These are phyloP conservation scores for Andrena minutula DNA, from an alignment of 2,888 invertebrate genomes.

Conservation along the genomic window DNA sequence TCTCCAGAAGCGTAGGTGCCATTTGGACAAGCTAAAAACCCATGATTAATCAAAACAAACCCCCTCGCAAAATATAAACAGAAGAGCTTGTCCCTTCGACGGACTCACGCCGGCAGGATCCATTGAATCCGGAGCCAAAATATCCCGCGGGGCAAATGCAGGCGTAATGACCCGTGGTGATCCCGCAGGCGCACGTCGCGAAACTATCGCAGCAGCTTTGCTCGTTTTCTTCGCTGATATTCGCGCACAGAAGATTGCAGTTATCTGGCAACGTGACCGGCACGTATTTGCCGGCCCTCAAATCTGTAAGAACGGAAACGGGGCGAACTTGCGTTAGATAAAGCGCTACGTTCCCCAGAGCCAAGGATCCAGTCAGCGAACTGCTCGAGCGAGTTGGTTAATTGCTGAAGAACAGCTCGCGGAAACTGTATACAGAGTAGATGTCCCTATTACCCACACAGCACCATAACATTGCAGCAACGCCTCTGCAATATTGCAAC, in stretches of 20 bases:
- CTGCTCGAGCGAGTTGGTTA: not conserved
- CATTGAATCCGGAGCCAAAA: conserved; percentile 88
- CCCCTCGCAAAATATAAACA: too few species aligned
- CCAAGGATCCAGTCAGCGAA: too few species aligned
- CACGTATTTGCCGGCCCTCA: conserved; percentile 87
- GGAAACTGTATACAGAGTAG: too few species aligned
- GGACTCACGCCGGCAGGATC: conserved; percentile 87
- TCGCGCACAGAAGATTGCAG: conserved; percentile 86
- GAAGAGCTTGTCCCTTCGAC: not conserved
- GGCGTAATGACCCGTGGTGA: conserved; percentile 89
- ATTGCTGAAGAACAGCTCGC: not conserved
- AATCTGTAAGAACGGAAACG: conserved; percentile 84
- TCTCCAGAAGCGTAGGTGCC: conserved; percentile 87
- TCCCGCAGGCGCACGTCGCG: conserved; percentile 89
- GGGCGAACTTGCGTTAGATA: conserved; percentile 17
- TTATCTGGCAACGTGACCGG: conserved; percentile 84
- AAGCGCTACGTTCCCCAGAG: not conserved
- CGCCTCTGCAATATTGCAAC: too few species aligned
- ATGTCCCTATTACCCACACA: too few species aligned
- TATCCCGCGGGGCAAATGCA: conserved; percentile 89
- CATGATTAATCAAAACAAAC: not conserved
- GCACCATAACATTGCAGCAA: too few species aligned
- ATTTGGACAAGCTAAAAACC: conserved; percentile 87
- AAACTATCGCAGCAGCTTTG: conserved; percentile 87
- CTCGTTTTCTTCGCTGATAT: conserved; percentile 69